Base-by-base conservation (phyloP, 1,140 invertebrate genomes). In the Eumaeus atala region DNA sequence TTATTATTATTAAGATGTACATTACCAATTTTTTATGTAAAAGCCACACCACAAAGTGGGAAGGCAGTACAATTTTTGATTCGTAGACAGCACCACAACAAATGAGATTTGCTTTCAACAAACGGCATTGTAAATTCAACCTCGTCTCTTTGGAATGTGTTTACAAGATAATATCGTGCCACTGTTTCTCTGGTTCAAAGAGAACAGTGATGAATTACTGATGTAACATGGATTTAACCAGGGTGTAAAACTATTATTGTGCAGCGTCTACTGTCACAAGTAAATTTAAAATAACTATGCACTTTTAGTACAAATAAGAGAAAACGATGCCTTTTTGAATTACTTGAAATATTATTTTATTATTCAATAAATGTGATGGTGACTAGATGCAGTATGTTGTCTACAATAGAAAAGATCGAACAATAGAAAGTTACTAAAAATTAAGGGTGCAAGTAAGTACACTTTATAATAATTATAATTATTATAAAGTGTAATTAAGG, bases 341-440 rank as follows among this genome's bases (percentile, higher is more conserved):
- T n/a, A n/a, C n/a, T n/a, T n/a, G n/a, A n/a, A n/a, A n/a, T n/a
- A n/a, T n/a, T 16, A 1, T 0, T 10, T 11, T 18, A 18, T 47
- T 8, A 47, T 18, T 17, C 11, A 0, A 47, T 18, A 6, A 9
- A 2, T 47, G 21, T 28, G 28, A 33, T 11, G 1, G 17, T 48
- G 4, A 12, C 14, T 64, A 28, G 6, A 62, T 57, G 62, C 42
- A n/a, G n/a, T n/a, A n/a, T n/a, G n/a, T n/a, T n/a, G n/a, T n/a
- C n/a, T n/a, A n/a, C n/a, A n/a, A n/a, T n/a, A n/a, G n/a, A n/a
- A n/a, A n/a, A n/a, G n/a, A n/a, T n/a, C n/a, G n/a, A n/a, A n/a
- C n/a, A n/a, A n/a, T n/a, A n/a, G n/a, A n/a, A n/a, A n/a, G n/a
- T n/a, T n/a, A n/a, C n/a, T n/a, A n/a, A n/a, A n/a, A n/a, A n/a